A percentile compares a stretch with the other conserved stretches of the same genome.
Conservation (phyloP, 2,888 invertebrate genomes). For the Piscicola geometra region DNA sequence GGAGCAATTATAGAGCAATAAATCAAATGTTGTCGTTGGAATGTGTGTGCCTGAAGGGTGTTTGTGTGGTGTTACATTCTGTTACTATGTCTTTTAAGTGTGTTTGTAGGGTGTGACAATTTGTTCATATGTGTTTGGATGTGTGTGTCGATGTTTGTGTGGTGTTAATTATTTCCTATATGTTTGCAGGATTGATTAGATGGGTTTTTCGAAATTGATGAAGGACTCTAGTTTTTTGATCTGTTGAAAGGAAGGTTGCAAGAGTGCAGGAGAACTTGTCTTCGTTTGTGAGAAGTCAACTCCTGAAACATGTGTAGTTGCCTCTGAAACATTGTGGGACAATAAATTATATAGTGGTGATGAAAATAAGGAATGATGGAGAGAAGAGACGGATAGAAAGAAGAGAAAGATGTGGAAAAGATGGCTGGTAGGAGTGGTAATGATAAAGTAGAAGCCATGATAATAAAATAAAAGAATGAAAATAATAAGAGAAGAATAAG, state of each 20-base stretch:
- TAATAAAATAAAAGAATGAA: not conserved
- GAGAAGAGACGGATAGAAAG: not conserved
- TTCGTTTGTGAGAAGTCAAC: too few species aligned
- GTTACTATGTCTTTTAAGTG: not conserved
- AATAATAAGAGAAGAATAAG: not conserved
- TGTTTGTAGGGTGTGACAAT: conserved; percentile 1
- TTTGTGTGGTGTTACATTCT: not conserved
- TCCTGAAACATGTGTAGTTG: too few species aligned
- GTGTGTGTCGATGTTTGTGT: conserved; percentile 4
- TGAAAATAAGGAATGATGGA: not conserved
- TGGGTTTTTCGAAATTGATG: too few species aligned
- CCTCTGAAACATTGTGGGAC: too few species aligned
- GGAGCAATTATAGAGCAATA: not conserved
- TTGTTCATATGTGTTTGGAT: not conserved
- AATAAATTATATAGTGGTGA: too few species aligned
- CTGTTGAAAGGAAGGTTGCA: too few species aligned
- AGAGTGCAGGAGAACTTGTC: too few species aligned
- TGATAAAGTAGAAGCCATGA: not conserved
- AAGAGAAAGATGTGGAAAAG: not conserved
- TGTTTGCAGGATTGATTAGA: too few species aligned
- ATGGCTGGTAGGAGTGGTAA: not conserved
- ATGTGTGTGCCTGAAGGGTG: conserved; percentile 9
- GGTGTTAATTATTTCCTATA: too few species aligned
- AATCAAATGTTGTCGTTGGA: not conserved
- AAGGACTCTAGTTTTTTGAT: too few species aligned